Conservation (phyloP, 2,888 invertebrate species). For the Galeruca laticollis region DNA sequence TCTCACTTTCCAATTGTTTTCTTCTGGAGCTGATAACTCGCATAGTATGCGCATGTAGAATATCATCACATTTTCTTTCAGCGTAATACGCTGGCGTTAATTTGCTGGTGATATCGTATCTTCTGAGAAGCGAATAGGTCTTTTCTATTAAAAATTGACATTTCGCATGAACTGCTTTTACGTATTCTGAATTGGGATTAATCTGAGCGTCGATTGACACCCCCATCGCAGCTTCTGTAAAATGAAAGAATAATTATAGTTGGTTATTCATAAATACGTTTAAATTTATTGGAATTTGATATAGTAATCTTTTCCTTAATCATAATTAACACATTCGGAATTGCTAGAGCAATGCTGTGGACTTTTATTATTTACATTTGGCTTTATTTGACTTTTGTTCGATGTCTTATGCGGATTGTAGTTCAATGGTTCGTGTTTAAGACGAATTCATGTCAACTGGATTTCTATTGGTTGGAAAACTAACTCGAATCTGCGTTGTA, state of each 20-base stretch:
- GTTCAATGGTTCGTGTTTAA: too few species aligned
- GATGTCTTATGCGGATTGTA: too few species aligned
- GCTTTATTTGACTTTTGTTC: too few species aligned
- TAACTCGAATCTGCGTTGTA: too few species aligned
- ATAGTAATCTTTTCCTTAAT: too few species aligned
- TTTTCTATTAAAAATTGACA: constrained; percentile 58
- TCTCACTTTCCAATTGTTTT: constrained; percentile 35
- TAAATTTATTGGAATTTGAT: too few species aligned
- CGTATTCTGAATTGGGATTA: constrained; percentile 77
- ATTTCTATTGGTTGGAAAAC: too few species aligned
- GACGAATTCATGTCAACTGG: too few species aligned
- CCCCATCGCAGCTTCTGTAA: constrained; percentile 88
- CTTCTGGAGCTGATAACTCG: constrained; percentile 66
- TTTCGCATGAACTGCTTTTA: constrained; percentile 75
- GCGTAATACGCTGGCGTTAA: constrained; percentile 71
- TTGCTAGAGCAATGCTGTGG: too few species aligned
- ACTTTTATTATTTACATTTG: too few species aligned
- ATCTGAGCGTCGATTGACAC: constrained; percentile 78
- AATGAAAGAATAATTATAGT: constrained; percentile 29
- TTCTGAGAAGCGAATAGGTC: constrained; percentile 67
- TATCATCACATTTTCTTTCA: constrained; percentile 63
- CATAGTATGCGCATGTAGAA: constrained; percentile 71
- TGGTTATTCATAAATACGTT: too few species aligned
- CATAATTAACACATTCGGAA: too few species aligned
- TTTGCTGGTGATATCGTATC: constrained; percentile 67